Evolutionary conservation across 2,113 vertebrate genomes (phyloP), one percentile per base, ranked within the genome.

Genomic region (Cynopterus brachyotis): DNA sequence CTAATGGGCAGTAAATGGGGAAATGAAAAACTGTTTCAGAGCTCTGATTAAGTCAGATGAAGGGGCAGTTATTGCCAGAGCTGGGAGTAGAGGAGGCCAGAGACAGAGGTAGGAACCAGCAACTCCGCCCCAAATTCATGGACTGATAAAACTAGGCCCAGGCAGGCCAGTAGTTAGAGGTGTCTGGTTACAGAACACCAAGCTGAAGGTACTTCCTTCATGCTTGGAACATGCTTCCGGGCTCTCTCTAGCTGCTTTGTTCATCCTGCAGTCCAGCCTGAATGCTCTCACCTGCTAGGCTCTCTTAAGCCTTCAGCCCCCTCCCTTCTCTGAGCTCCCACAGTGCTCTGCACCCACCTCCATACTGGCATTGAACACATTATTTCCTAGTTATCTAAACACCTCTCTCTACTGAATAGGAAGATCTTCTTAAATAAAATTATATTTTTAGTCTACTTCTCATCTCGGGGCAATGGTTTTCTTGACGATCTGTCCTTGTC

Each of bases 391-490:
- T 59, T 81, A 60, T 69, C 11, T 69, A 37, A 96, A 75, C 62
- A 67, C n/a, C 64, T 78, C 32, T 75, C 66, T 88, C 80, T 53
- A 73, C 72, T 0, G 2, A 92, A 79, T 83, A 64, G 30, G 66
- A 94, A 95, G 85, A 70, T 32, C 35, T 62, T 90, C 64, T 62
- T 84, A 81, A 96, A 22, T 42, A 76, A 78, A 94, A 75, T 59
- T 24, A 1, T 55, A 35, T 53, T 91, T 96, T 97, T 69, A 86
- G 57, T 67, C 64, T 47, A 53, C 59, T 59, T 89, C 45, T 80
- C 40, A 47, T 78, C 86, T 78, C 50, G 67, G 64, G 50, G 30
- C 73, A 50, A n/a, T 15, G 50, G 37, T 24, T 89, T 78, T 62
- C 82, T 79, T 94, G 60, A 42, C 28, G 40, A 19, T 62, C 83